A percentile compares a stretch with the other conserved stretches of the same genome.
phyloP scores from a whole-genome alignment of 92 coral and sea anemone species.

The Epizoanthus scotinus region DNA sequence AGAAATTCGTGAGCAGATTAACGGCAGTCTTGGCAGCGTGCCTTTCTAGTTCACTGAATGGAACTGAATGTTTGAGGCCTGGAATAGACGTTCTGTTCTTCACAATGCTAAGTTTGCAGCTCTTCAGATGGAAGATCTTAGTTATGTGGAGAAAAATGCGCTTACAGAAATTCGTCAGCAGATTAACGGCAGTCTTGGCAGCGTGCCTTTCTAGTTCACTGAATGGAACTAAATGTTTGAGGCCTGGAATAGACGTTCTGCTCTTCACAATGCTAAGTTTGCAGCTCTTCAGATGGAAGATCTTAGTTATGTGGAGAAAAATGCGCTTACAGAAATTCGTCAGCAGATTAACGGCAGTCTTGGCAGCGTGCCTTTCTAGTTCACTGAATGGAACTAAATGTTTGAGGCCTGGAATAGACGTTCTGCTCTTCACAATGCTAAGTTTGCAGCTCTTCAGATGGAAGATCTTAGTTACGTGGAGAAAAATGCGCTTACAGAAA shows the following conservation, averaged over 20 bases:
- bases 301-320: slow-evolving; percentile 59
- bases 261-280: too few species aligned
- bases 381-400: neutral
- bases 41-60: slow-evolving; percentile 49
- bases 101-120: too few species aligned
- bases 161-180: slow-evolving; percentile 64
- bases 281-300: slow-evolving; percentile 47
- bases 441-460: neutral
- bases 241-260: too few species aligned
- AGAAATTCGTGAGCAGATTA: slow-evolving; percentile 65
- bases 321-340: slow-evolving; percentile 64
- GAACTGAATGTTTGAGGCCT: too few species aligned
- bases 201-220: slow-evolving; percentile 63
- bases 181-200: slow-evolving; percentile 70
- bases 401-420: neutral
- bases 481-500: slow-evolving; percentile 65
- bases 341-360: slow-evolving; percentile 69
- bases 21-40: slow-evolving; percentile 73
- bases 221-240: too few species aligned
- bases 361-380: slow-evolving; percentile 73
- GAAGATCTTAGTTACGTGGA: slow-evolving; percentile 62
- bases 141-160: slow-evolving; percentile 62
- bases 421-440: neutral
- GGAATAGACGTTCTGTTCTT: too few species aligned
- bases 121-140: slow-evolving; percentile 50